Conservation (phyloP, 2,888 invertebrate species). For the Hartigia nigra region DNA sequence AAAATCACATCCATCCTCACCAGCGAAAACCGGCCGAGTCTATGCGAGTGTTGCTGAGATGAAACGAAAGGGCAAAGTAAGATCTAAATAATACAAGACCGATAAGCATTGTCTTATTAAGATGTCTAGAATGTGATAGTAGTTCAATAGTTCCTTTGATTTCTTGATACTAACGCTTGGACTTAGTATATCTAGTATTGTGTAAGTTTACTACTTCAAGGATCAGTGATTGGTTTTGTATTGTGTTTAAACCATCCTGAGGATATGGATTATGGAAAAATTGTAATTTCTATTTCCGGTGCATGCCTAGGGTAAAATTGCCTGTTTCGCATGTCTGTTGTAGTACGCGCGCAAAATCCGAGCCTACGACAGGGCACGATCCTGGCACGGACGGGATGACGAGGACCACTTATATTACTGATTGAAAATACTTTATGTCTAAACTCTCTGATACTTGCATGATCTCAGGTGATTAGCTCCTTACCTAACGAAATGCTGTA, state of each 20-base stretch:
- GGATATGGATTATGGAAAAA: background rate
- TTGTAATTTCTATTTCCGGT: conserved; percentile 18
- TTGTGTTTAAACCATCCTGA: background rate
- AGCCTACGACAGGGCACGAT: conserved; percentile 50
- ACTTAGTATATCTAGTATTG: background rate
- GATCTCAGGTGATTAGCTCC: conserved; percentile 53
- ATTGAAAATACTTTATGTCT: conserved; percentile 53
- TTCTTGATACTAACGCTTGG: background rate
- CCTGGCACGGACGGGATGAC: conserved; percentile 50
- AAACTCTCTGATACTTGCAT: conserved; percentile 58
- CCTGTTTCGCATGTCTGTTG: conserved; percentile 62
- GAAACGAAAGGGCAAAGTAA: conserved; percentile 86
- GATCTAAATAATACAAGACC: conserved; percentile 28
- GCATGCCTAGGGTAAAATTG: conserved; percentile 57
- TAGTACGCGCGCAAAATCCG: conserved; percentile 56
- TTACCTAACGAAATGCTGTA: conserved; percentile 33
- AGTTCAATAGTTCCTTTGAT: background rate
- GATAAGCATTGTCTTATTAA: background rate
- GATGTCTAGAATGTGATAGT: background rate
- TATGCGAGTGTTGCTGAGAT: conserved; percentile 96
- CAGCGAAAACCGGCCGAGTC: conserved; percentile 76
- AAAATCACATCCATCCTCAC: conserved; percentile 76
- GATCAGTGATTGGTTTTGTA: background rate
- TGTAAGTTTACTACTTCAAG: background rate
- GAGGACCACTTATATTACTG: conserved; percentile 63